These are phyloP conservation scores for Notospermus geniculatus DNA, from an alignment of 1,140 invertebrate genomes.

Conservation along the genomic window DNA sequence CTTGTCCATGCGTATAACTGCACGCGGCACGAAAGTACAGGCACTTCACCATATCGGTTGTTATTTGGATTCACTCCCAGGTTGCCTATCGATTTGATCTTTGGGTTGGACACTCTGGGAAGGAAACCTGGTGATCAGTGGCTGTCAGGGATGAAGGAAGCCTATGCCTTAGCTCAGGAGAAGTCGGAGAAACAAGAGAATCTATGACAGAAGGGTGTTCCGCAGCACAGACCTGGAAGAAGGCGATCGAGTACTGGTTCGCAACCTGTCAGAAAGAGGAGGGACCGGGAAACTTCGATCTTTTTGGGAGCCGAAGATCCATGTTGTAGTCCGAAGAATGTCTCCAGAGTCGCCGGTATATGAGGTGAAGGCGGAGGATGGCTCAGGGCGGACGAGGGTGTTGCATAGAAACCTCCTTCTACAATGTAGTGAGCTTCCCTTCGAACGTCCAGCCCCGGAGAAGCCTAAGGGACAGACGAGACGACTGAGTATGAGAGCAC, in stretches of 20 bases:
- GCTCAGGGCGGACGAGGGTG: background rate
- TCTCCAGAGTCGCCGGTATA: slow-evolving; percentile 24
- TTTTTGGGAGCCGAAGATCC: slow-evolving; percentile 21
- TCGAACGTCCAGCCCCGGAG: too few species aligned
- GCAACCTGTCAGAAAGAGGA: slow-evolving; percentile 23
- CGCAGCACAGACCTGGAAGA: slow-evolving; percentile 3
- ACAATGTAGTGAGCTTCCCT: slow-evolving; percentile 12
- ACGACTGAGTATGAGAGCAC: too few species aligned
- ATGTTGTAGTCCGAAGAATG: slow-evolving; percentile 10
- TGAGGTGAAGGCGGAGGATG: slow-evolving; percentile 15
- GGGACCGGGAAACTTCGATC: slow-evolving; percentile 26
- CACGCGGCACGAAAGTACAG: too few species aligned
- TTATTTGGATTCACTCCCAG: too few species aligned
- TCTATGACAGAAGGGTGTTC: slow-evolving; percentile 3
- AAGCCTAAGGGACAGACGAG: too few species aligned
- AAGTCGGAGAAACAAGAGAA: background rate
- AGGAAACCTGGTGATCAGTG: slow-evolving; percentile 8
- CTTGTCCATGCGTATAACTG: too few species aligned
- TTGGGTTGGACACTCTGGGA: too few species aligned
- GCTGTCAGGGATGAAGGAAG: slow-evolving; percentile 8
- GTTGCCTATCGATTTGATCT: too few species aligned
- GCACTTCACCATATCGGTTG: too few species aligned
- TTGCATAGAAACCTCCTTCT: slow-evolving; percentile 17
- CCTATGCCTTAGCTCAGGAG: slow-evolving; percentile 1
- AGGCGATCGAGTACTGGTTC: slow-evolving; percentile 28